Conservation (phyloP, 2,797 vertebrate species). For the Nothura maculosa region DNA sequence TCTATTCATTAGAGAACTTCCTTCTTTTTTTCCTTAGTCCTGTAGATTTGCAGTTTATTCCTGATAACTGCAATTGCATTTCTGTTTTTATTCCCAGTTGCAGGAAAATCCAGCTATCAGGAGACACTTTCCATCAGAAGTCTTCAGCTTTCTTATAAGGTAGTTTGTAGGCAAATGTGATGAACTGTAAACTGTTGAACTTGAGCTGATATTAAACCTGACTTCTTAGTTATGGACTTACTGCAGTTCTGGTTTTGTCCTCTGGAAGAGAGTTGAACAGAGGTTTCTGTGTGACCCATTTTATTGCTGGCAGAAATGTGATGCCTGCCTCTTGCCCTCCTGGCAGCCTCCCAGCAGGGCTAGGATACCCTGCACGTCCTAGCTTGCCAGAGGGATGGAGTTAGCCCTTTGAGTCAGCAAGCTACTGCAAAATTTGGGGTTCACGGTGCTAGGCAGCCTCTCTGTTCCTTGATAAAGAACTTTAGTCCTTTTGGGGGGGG, state of each 20-base stretch:
- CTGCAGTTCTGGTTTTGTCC: background rate
- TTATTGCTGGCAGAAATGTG: slow-evolving; percentile 52
- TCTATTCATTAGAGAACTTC: background rate
- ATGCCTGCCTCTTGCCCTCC: slow-evolving; percentile 22
- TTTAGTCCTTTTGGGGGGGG: background rate
- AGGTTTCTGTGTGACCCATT: slow-evolving; percentile 44
- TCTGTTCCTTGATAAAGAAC: background rate
- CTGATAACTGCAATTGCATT: background rate
- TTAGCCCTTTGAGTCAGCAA: slow-evolving; percentile 9
- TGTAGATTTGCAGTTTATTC: background rate
- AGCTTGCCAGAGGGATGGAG: slow-evolving; percentile 42
- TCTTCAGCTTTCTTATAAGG: background rate
- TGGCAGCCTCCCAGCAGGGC: slow-evolving; percentile 31
- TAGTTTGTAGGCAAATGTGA: background rate
- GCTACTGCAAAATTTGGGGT: background rate
- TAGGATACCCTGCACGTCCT: background rate
- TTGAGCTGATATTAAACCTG: background rate
- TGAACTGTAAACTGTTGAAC: background rate
- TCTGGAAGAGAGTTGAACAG: background rate
- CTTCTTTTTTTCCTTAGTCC: background rate
- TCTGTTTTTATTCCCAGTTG: background rate
- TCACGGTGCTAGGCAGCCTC: background rate
- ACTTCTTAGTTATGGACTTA: background rate
- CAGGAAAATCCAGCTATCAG: background rate
- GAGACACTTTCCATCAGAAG: background rate